Evolutionary conservation across 2,888 invertebrate genomes (phyloP).

Genomic region (Amorpha juglandis): DNA sequence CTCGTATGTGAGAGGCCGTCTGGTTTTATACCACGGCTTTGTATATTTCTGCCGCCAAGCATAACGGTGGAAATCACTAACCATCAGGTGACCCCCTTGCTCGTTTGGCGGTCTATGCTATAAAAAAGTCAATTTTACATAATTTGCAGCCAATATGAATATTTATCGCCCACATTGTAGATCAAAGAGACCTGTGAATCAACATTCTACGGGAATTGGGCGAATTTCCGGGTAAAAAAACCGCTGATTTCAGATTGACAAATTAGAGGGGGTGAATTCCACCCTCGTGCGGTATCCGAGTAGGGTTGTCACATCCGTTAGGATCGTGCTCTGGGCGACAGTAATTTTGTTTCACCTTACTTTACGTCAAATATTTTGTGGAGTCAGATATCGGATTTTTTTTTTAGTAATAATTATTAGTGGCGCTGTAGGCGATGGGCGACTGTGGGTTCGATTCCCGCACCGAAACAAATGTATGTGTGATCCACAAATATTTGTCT

Average conservation of each 20-base stretch:
- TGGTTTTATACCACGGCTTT: too few relatives aligned
- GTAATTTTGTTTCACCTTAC: not conserved
- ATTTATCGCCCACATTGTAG: not conserved
- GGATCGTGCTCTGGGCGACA: not conserved
- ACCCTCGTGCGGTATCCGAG: not conserved
- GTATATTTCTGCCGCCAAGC: too few relatives aligned
- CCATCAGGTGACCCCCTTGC: too few relatives aligned
- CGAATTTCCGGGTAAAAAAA: constrained; percentile 16
- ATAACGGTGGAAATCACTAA: too few relatives aligned
- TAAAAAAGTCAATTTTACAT: not conserved
- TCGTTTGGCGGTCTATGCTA: too few relatives aligned
- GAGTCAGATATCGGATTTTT: not conserved
- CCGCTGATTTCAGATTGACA: constrained; percentile 9
- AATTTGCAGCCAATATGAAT: not conserved
- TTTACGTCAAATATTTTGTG: constrained; percentile 1
- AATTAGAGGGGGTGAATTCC: not conserved
- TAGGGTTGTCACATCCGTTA: constrained; percentile 6
- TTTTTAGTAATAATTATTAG: not conserved
- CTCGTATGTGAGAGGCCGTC: too few relatives aligned
- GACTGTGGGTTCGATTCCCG: too few relatives aligned
- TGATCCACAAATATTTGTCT: too few relatives aligned
- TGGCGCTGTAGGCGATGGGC: too few relatives aligned
- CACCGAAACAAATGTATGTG: too few relatives aligned
- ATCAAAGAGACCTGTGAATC: constrained; percentile 12
- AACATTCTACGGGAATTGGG: not conserved